Percentiles rank a stretch among this genome's conserved stretches.
These are phyloP conservation scores for Antechinus flavipes DNA, from an alignment of 2,113 vertebrate species.

Conservation along the genomic window DNA sequence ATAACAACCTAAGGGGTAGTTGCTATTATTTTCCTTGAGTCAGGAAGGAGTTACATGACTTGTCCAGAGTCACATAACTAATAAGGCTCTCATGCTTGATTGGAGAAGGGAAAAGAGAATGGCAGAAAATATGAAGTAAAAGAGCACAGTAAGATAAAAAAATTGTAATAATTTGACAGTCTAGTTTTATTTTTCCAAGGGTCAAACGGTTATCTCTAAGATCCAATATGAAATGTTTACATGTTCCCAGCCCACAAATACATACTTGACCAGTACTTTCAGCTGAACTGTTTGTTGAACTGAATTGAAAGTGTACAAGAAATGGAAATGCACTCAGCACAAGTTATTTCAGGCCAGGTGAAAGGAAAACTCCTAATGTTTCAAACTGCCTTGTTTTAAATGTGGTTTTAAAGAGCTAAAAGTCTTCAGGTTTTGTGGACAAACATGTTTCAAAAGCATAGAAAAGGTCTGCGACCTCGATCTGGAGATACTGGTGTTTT, in stretches of 20 bases:
- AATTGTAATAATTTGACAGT: constrained; percentile 23
- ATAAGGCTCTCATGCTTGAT: constrained; percentile 8
- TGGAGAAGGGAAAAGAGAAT: background rate
- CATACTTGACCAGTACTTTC: background rate
- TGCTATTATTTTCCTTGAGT: background rate
- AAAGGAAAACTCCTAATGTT: constrained; percentile 12
- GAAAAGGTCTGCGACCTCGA: background rate
- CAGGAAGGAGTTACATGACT: background rate
- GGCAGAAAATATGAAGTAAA: background rate
- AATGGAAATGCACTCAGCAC: constrained; percentile 43
- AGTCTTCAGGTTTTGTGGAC: constrained; percentile 33
- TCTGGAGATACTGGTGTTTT: background rate
- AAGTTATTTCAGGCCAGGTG: constrained; percentile 37
- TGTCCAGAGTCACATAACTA: background rate
- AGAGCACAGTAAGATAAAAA: constrained; percentile 28
- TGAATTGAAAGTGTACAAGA: constrained; percentile 18
- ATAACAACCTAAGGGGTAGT: background rate
- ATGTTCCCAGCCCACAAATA: constrained; percentile 5
- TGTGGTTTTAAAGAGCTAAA: constrained; percentile 35
- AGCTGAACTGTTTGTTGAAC: background rate
- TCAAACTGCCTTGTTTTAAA: background rate
- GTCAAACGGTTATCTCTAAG: constrained; percentile 31
- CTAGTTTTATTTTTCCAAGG: background rate
- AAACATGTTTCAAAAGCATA: background rate
- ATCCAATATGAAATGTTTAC: background rate